A percentile compares a stretch with the other conserved stretches of the same genome.
These are phyloP conservation scores for Neodiprion lecontei DNA, from an alignment of 1,140 invertebrate genomes.

Conservation along the genomic window DNA sequence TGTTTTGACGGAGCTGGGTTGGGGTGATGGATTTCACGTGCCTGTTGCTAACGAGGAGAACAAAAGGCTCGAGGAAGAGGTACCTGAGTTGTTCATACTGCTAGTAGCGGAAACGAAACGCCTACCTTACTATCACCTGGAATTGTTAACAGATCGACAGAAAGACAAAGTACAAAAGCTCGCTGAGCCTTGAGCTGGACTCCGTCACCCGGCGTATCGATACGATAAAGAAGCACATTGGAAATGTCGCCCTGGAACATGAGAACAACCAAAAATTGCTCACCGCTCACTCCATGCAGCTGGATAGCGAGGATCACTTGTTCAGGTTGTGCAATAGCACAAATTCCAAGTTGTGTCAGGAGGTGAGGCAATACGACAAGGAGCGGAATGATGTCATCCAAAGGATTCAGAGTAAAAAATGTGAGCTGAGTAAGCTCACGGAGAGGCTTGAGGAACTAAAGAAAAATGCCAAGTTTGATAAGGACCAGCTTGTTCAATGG, in stretches of 20 bases:
- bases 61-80: slow-evolving; percentile 68
- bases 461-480: slow-evolving; percentile 67
- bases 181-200: slow-evolving; percentile 42
- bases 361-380: slow-evolving; percentile 62
- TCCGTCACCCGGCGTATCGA: slow-evolving; percentile 39
- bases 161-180: slow-evolving; percentile 44
- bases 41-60: slow-evolving; percentile 77
- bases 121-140: not conserved
- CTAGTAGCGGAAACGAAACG: too few relatives aligned
- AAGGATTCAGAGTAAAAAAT: slow-evolving; percentile 48
- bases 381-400: slow-evolving; percentile 57
- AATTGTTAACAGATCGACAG: slow-evolving; percentile 43
- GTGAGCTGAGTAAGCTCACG: slow-evolving; percentile 55
- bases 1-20: slow-evolving; percentile 72
- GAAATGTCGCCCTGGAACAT: slow-evolving; percentile 39
- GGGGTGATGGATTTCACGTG: slow-evolving; percentile 74
- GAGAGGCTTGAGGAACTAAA: slow-evolving; percentile 67
- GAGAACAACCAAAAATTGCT: slow-evolving; percentile 61
- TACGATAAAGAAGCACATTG: slow-evolving; percentile 39
- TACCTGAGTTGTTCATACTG: slow-evolving; percentile 36
- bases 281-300: slow-evolving; percentile 65
- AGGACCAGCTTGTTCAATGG: slow-evolving; percentile 67
- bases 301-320: slow-evolving; percentile 69
- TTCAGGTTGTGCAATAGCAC: slow-evolving; percentile 60
- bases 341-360: slow-evolving; percentile 59